These are phyloP conservation scores for Lagopus leucura DNA, from an alignment of 2,113 vertebrate genomes.

Conservation along the genomic window DNA sequence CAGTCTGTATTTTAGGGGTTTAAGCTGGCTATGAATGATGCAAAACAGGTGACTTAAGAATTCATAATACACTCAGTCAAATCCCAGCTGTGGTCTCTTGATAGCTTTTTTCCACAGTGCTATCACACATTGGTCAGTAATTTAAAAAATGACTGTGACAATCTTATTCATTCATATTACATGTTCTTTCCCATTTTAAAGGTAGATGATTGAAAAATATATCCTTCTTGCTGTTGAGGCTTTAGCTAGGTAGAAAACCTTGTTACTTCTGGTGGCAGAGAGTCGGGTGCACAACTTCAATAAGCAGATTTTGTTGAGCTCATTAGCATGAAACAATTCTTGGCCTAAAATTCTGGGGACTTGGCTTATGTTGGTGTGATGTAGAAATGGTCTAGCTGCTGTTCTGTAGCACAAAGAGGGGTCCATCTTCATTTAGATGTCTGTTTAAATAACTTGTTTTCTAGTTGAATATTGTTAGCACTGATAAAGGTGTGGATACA, in stretches of 20 bases:
- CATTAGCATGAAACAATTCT: background rate
- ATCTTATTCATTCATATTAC: background rate
- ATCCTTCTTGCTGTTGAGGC: background rate
- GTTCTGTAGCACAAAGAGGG: background rate
- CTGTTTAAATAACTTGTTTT: background rate
- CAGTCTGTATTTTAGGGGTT: background rate
- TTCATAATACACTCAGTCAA: background rate
- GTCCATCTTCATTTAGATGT: background rate
- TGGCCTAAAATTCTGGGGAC: background rate
- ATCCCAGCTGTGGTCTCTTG: background rate
- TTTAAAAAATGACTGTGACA: background rate
- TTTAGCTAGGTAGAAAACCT: background rate
- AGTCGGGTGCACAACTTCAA: background rate
- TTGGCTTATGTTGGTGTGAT: background rate
- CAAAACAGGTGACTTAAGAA: background rate
- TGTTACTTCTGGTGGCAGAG: background rate
- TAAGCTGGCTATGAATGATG: background rate
- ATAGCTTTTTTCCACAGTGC: background rate
- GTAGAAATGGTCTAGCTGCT: background rate
- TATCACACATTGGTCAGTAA: background rate
- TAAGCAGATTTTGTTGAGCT: background rate
- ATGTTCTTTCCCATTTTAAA: background rate
- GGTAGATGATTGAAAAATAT: background rate
- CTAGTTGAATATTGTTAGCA: background rate
- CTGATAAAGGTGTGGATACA: background rate